These are phyloP conservation scores for Thereva unica DNA, from an alignment of 2,888 invertebrate species.

Conservation along the genomic window DNA sequence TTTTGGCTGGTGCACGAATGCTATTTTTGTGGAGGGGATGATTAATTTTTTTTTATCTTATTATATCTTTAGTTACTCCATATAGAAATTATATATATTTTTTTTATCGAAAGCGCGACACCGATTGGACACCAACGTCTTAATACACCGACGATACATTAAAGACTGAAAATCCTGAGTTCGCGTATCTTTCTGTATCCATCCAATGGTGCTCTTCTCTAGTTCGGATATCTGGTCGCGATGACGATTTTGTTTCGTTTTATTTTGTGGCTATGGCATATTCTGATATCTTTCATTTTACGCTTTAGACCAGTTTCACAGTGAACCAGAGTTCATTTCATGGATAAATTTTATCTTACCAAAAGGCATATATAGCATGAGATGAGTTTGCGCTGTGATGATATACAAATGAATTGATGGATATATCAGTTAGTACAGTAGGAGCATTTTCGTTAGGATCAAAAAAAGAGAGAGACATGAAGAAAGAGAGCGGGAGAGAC, in stretches of 20 bases:
- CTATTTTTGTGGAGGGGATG: conserved; percentile 6
- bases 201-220: conserved; percentile 29
- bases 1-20: background rate
- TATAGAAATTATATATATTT: background rate
- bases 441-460: no score
- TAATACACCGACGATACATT: conserved; percentile 56
- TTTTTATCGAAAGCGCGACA: conserved; percentile 17
- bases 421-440: no score
- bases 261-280: background rate
- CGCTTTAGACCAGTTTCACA: background rate
- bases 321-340: background rate
- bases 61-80: background rate
- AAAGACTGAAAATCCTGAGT: conserved; percentile 49
- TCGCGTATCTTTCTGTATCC: conserved; percentile 32
- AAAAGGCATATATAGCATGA: no score
- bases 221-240: conserved; percentile 16
- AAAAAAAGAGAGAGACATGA: no score
- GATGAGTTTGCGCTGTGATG: no score
- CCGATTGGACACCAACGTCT: conserved; percentile 46
- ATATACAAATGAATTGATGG: no score
- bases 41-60: background rate
- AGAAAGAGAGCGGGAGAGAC: no score
- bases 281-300: conserved; percentile 7
- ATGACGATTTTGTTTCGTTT: background rate
- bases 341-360: no score